Evolutionary conservation across 2,113 vertebrate species (phyloP).

Genomic region (Pelusios castaneus): DNA sequence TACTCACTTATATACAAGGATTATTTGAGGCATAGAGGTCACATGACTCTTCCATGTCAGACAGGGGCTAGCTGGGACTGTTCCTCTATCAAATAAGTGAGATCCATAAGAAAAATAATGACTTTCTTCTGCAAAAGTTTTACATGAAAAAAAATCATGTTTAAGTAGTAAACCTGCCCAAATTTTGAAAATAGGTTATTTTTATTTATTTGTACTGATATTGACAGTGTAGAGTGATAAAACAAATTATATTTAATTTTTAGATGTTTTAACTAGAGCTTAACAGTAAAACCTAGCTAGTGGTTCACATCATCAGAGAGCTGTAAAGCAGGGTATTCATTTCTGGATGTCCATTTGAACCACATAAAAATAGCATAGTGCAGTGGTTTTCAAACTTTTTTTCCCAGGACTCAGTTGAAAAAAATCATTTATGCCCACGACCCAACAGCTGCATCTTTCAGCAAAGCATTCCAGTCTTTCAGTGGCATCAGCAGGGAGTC

Average conservation of each 20-base stretch:
- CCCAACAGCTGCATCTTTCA: too few relatives aligned
- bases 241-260: neutral
- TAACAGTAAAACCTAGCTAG: neutral
- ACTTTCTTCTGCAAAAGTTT: neutral
- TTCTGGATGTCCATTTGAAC: neutral
- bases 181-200: neutral
- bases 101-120: neutral
- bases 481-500: too few relatives aligned
- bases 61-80: too few relatives aligned
- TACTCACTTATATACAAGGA: neutral
- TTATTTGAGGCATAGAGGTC: neutral
- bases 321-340: neutral
- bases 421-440: too few relatives aligned
- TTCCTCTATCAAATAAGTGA: neutral
- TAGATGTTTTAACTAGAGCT: neutral
- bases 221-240: neutral
- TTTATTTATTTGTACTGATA: neutral
- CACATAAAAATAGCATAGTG: neutral
- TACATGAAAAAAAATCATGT: neutral
- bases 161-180: neutral
- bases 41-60: neutral
- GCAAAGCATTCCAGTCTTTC: too few relatives aligned
- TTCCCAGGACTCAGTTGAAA: too few relatives aligned
- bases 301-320: neutral
- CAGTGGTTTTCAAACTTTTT: too few relatives aligned